phyloP scores from a whole-genome alignment of 2,888 invertebrate species.

The Chymomyza procnemis region DNA sequence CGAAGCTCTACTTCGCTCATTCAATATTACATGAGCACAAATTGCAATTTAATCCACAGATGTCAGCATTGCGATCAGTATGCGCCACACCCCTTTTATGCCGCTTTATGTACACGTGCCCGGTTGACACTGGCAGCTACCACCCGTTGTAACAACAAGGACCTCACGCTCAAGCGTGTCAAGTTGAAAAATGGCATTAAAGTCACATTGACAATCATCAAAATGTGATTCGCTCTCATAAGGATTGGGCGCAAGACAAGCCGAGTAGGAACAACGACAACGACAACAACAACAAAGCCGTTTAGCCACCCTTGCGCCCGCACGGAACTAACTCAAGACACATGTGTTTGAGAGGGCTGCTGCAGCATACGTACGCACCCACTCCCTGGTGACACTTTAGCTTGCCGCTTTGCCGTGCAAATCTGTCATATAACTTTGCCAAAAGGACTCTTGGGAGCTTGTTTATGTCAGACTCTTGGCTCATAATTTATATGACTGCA shows the following conservation, averaged over 20 bases:
- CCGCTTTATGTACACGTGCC: slow-evolving; percentile 50
- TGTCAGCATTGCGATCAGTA: slow-evolving; percentile 77
- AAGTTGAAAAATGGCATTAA: slow-evolving; percentile 75
- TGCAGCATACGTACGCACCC: slow-evolving; percentile 40
- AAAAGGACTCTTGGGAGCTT: slow-evolving; percentile 78
- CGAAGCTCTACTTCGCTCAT: slow-evolving; percentile 34
- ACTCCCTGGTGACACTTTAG: slow-evolving; percentile 75
- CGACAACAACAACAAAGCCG: slow-evolving; percentile 42
- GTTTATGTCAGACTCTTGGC: slow-evolving; percentile 77
- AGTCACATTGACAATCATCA: slow-evolving; percentile 78
- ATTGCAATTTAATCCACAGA: slow-evolving; percentile 80
- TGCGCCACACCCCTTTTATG: slow-evolving; percentile 39
- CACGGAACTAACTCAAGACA: slow-evolving; percentile 47
- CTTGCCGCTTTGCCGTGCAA: slow-evolving; percentile 54
- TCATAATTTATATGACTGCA: slow-evolving; percentile 71
- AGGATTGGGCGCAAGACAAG: slow-evolving; percentile 44
- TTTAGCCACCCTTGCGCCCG: neutral
- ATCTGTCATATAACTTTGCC: slow-evolving; percentile 77
- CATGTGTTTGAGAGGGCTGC: slow-evolving; percentile 41
- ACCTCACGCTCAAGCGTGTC: slow-evolving; percentile 44
- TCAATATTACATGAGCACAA: slow-evolving; percentile 77
- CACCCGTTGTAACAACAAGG: neutral
- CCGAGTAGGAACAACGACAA: too few species aligned
- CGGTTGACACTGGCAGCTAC: slow-evolving; percentile 5
- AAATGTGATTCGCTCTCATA: slow-evolving; percentile 71